Conservation (phyloP, 2,113 vertebrate genomes). For the Pelodiscus sinensis region DNA sequence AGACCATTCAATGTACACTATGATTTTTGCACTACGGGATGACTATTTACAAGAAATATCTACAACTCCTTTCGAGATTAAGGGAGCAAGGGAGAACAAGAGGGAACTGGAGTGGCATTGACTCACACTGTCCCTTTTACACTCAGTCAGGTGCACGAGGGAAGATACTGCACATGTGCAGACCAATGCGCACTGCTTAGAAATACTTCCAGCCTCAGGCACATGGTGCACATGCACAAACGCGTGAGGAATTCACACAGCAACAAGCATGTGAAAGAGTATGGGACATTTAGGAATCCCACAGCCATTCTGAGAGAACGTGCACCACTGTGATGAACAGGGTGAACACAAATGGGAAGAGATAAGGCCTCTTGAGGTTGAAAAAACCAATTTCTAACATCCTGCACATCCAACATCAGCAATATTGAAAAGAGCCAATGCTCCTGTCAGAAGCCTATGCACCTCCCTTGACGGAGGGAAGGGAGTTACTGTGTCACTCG, state of each 20-base stretch:
- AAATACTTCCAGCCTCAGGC: not conserved
- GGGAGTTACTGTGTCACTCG: not conserved
- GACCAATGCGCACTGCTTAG: not conserved
- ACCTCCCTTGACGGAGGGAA: not conserved
- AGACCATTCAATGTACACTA: not conserved
- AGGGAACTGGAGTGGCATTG: not conserved
- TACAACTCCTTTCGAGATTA: not conserved
- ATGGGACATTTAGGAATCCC: not conserved
- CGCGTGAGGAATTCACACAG: not conserved
- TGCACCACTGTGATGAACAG: rapidly evolving
- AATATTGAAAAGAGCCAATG: not conserved
- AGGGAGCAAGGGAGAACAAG: not conserved
- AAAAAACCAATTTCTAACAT: rapidly evolving
- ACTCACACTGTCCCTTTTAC: not conserved
- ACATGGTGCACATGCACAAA: too few relatives aligned
- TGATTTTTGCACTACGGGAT: not conserved
- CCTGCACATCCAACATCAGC: not conserved
- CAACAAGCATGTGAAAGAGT: not conserved
- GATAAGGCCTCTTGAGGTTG: not conserved
- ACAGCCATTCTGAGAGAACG: not conserved
- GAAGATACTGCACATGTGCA: not conserved
- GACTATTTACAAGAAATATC: not conserved
- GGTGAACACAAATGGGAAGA: rapidly evolving
- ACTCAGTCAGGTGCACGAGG: not conserved
- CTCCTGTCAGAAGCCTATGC: not conserved